These are phyloP conservation scores for Therioaphis trifolii DNA, from an alignment of 2,888 invertebrate species.

Conservation along the genomic window DNA sequence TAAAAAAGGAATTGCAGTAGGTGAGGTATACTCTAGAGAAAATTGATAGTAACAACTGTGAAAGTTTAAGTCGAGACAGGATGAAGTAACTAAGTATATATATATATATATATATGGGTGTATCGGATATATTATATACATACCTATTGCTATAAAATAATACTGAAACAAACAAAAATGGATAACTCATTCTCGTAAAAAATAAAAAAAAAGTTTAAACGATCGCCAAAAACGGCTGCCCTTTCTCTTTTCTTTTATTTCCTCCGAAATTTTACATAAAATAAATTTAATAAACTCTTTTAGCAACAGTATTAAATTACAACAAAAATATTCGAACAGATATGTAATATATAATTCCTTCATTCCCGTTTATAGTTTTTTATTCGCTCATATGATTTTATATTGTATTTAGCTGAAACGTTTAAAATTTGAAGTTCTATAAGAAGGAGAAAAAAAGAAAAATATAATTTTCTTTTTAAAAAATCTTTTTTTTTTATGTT, in stretches of 20 bases:
- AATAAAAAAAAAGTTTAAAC: background rate
- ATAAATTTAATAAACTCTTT: background rate
- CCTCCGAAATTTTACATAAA: background rate
- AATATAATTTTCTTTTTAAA: too few relatives aligned
- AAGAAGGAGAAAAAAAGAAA: too few relatives aligned
- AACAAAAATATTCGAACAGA: too few relatives aligned
- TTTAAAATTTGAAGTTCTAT: too few relatives aligned
- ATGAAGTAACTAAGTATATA: background rate
- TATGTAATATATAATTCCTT: too few relatives aligned
- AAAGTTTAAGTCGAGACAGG: background rate
- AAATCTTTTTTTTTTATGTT: too few relatives aligned
- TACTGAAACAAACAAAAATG: background rate
- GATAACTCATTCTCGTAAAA: background rate
- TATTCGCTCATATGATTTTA: too few relatives aligned
- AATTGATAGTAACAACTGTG: constrained; percentile 12
- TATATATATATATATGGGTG: background rate
- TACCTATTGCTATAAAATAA: background rate
- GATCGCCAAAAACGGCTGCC: background rate
- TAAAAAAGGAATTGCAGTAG: background rate
- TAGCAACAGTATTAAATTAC: too few relatives aligned
- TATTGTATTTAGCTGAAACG: too few relatives aligned
- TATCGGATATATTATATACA: too few relatives aligned
- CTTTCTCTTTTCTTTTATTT: background rate
- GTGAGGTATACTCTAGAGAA: background rate
- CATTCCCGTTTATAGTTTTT: too few relatives aligned